These are phyloP conservation scores for Chironomus tentans DNA, from an alignment of 2,888 invertebrate species.

Conservation along the genomic window DNA sequence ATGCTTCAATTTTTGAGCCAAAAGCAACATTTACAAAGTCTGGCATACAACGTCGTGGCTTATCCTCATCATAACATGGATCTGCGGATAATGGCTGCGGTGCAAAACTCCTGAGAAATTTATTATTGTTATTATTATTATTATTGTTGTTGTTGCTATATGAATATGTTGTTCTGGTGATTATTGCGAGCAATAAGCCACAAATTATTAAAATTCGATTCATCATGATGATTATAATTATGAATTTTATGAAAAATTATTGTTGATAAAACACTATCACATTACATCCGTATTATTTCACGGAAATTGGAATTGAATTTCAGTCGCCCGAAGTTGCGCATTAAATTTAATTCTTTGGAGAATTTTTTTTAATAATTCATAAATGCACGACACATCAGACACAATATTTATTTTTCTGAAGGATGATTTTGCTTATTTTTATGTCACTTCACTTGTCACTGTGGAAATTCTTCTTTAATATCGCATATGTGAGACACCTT, in stretches of 20 bases:
- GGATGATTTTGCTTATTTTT: too few relatives aligned
- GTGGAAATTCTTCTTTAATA: too few relatives aligned
- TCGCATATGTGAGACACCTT: too few relatives aligned
- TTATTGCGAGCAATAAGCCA: background rate
- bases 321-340: too few relatives aligned
- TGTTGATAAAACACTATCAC: background rate
- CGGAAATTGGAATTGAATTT: too few relatives aligned
- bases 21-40: constrained; percentile 99
- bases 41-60: constrained; percentile 84
- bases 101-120: constrained; percentile 39
- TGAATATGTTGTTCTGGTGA: background rate
- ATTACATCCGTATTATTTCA: background rate
- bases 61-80: constrained; percentile 84
- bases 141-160: background rate
- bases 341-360: too few relatives aligned
- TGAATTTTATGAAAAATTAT: background rate
- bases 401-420: too few relatives aligned
- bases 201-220: constrained; percentile 4
- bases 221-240: constrained; percentile 3
- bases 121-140: background rate
- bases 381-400: too few relatives aligned
- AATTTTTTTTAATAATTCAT: too few relatives aligned
- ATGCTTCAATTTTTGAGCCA: constrained; percentile 76
- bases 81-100: constrained; percentile 55
- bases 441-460: too few relatives aligned